A percentile compares a stretch with the other conserved stretches of the same genome.
phyloP scores from a whole-genome alignment of 1,140 invertebrate species.

The Brachionus rotundiformis region DNA sequence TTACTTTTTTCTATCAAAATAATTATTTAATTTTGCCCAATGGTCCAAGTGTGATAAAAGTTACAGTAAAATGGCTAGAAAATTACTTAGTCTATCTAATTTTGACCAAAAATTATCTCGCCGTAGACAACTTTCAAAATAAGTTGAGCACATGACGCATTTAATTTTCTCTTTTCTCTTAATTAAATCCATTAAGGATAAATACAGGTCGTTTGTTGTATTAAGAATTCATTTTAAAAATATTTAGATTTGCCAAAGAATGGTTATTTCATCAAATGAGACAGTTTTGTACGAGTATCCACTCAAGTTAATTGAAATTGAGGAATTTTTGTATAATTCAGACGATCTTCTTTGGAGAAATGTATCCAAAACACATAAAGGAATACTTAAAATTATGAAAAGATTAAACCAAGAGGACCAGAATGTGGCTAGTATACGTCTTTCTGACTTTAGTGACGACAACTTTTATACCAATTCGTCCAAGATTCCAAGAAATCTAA shows the following conservation, averaged over 20 bases:
- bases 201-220: background rate
- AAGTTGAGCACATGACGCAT: constrained; percentile 14
- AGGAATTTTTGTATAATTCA: constrained; percentile 28
- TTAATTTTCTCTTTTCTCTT: constrained; percentile 7
- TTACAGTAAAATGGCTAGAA: background rate
- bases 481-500: constrained; percentile 25
- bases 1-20: background rate
- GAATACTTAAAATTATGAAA: background rate
- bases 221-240: background rate
- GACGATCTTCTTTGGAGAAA: constrained; percentile 26
- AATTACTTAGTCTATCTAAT: background rate
- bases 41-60: background rate
- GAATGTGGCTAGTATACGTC: background rate
- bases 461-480: constrained; percentile 24
- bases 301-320: constrained; percentile 15
- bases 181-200: constrained; percentile 21
- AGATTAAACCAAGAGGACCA: background rate
- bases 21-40: background rate
- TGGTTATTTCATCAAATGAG: constrained; percentile 10
- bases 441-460: background rate
- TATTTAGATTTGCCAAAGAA: constrained; percentile 5
- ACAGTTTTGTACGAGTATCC: background rate
- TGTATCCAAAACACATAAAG: background rate
- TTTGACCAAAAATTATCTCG: background rate
- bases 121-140: background rate